Evolutionary conservation across 92 coral and sea anemone species (phyloP), one percentile per base, ranked within the genome.

Genomic region (Micromussa lordhowensis): DNA sequence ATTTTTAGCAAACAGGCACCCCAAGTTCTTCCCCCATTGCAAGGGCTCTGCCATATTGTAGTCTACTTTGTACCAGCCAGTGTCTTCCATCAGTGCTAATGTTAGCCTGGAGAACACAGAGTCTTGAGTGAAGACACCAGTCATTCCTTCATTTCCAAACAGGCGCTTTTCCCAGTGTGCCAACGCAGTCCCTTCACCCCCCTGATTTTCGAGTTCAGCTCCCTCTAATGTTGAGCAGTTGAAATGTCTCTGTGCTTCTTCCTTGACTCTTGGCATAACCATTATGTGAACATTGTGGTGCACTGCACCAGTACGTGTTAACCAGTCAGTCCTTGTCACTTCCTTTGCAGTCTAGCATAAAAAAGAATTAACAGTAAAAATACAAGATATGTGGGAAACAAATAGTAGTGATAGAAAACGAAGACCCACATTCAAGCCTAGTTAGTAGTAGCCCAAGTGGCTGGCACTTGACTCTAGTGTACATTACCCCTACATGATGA

Each of bases 81-180:
- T 94, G 77, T 98, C 99, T 85, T 94, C 99, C 99, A 98, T 98
- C 79, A 98, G 87, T 0, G 99, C 98, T 17, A 98, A 81, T 0
- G 99, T 98, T 24, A 98, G 80, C 69, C 98, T 82, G 54, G 98
- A 94, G 85, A 98, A 98, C 21, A 90, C 99, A 48, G 99, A 87
- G 79, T 96, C 94, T 36, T 98, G 96, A 1, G 99, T 96, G 72
- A 94, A 93, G 1, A 94, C 96, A 29, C 98, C 99, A 3, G 99
- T 98, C 99, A 98, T 98, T 0, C 98, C 99, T 83, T 98, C 99
- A 75, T 98, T 98, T 85, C 94, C 99, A 90, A 98, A 96, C 80
- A 98, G 51, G 36, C 99, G 92, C 85, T 98, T 98, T 84, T 98
- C 99, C 98, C 97, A 98, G 78, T 98, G 99, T 19, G 98, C 98